Conservation (phyloP, 2,888 invertebrate genomes). For the Abscondita cerata region DNA sequence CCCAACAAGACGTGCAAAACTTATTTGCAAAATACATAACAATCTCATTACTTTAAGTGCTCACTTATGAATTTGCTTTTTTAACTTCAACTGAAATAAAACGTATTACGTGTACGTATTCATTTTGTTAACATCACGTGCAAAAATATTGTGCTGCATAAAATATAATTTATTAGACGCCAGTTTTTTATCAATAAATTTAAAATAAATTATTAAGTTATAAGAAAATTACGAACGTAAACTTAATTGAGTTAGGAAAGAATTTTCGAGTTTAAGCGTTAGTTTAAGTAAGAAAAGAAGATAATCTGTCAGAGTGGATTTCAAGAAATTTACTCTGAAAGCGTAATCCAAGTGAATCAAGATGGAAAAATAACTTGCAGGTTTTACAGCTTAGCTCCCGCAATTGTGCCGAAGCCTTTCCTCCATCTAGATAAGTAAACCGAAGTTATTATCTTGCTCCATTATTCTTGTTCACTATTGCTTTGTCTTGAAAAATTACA, state of each 20-base stretch:
- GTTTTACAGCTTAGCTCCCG: slow-evolving; percentile 45
- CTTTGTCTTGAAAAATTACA: slow-evolving; percentile 26
- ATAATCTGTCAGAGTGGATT: slow-evolving; percentile 39
- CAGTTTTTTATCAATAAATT: too few species aligned
- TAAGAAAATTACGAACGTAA: slow-evolving; percentile 7
- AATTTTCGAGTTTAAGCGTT: slow-evolving; percentile 29
- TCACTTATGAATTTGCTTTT: not conserved
- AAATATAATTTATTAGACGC: too few species aligned
- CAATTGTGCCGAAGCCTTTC: slow-evolving; percentile 42
- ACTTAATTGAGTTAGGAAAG: slow-evolving; percentile 28
- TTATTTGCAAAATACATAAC: slow-evolving; percentile 17
- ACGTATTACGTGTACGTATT: too few species aligned
- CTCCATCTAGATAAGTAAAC: slow-evolving; percentile 46
- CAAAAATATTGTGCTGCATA: too few species aligned
- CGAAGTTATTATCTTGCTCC: slow-evolving; percentile 46
- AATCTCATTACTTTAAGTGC: slow-evolving; percentile 30
- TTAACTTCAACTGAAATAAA: too few species aligned
- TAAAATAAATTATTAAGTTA: too few species aligned
- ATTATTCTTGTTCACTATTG: slow-evolving; percentile 45
- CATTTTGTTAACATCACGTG: too few species aligned
- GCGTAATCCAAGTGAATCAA: slow-evolving; percentile 47
- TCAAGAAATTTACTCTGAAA: slow-evolving; percentile 43
- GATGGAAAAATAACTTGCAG: slow-evolving; percentile 46
- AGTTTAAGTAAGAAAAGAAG: slow-evolving; percentile 36
- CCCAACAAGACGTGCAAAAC: too few species aligned